phyloP scores from a whole-genome alignment of 1,140 invertebrate genomes.

The Popillia japonica region DNA sequence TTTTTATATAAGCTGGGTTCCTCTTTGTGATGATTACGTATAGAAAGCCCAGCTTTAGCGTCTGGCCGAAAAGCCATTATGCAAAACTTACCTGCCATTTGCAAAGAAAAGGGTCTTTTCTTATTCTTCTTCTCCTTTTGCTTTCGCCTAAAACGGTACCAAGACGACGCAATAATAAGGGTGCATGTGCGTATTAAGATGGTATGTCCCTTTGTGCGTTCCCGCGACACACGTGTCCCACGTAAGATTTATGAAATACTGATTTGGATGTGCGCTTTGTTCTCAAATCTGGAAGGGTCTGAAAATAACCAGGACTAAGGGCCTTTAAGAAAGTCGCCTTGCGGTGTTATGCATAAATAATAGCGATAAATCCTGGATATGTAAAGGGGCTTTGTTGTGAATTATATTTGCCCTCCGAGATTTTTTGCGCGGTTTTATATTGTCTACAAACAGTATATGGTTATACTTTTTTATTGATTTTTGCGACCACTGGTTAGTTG shows the following conservation, averaged over 20 bases:
- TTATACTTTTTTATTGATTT: neutral
- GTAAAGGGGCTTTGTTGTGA: neutral
- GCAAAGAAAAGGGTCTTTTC: neutral
- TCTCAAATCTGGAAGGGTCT: neutral
- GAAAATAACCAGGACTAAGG: neutral
- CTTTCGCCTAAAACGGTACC: neutral
- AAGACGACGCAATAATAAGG: constrained; percentile 9
- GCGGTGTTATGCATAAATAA: neutral
- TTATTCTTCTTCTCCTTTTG: neutral
- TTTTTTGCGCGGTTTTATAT: neutral
- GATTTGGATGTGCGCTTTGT: neutral
- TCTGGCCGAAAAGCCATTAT: constrained; percentile 13
- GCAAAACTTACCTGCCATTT: constrained; percentile 23
- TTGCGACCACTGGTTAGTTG: neutral
- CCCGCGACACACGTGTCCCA: constrained; percentile 12
- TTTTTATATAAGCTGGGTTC: neutral
- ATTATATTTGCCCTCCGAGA: neutral
- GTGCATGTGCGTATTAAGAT: neutral
- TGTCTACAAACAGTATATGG: too few relatives aligned
- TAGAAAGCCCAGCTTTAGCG: neutral
- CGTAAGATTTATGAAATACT: neutral
- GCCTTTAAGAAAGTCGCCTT: neutral
- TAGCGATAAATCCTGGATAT: neutral
- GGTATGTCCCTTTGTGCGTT: neutral
- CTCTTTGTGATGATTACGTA: neutral